These are phyloP conservation scores for Montifringilla adamsi DNA, from an alignment of 2,113 vertebrate genomes.

Conservation along the genomic window DNA sequence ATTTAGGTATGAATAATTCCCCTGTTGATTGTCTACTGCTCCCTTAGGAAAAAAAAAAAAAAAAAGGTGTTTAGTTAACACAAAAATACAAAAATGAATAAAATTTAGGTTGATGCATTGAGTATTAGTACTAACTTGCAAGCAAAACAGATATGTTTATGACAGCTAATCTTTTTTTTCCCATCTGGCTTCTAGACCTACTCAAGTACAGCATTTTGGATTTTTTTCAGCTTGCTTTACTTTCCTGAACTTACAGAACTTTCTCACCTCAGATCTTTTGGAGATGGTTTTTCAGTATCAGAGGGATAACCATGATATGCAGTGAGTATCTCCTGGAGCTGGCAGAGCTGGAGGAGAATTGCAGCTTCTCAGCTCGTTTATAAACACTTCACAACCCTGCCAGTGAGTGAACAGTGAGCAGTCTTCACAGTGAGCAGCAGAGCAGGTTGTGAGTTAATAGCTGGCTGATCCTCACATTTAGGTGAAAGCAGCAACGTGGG, in stretches of 20 bases:
- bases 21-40: neutral
- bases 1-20: neutral
- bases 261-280: neutral
- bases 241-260: fast-evolving
- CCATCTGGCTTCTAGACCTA: neutral
- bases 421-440: neutral
- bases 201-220: neutral
- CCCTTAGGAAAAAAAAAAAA: neutral
- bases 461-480: constrained; percentile 20
- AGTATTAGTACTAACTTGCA: neutral
- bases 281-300: neutral
- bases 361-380: neutral
- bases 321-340: neutral
- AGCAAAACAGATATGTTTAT: neutral
- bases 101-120: neutral
- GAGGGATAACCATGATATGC: neutral
- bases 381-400: constrained; percentile 16
- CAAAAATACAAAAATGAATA: neutral
- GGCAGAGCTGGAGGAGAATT: neutral
- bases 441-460: constrained; percentile 11
- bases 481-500: neutral
- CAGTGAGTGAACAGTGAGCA: neutral
- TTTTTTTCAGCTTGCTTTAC: neutral
- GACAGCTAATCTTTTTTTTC: neutral
- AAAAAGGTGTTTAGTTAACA: neutral